A percentile compares a stretch with the other conserved stretches of the same genome.
These are phyloP conservation scores for Leucoraja ocellata DNA, from an alignment of 2,797 vertebrate genomes.

Conservation along the genomic window DNA sequence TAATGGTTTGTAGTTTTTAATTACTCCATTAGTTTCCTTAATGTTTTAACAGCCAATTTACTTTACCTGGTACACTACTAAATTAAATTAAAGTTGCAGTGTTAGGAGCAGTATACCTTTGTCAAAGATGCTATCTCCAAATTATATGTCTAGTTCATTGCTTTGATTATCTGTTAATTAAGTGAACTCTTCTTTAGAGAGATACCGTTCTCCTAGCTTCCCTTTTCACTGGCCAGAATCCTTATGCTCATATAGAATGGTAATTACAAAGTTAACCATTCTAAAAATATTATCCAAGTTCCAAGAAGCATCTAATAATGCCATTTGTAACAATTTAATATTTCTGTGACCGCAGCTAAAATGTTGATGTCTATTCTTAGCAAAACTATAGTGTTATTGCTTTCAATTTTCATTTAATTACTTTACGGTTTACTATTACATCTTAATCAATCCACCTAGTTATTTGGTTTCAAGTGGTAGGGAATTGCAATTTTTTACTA, in stretches of 20 bases:
- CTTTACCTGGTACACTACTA: background rate
- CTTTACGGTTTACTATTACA: background rate
- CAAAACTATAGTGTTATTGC: background rate
- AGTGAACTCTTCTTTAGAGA: background rate
- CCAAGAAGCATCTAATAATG: background rate
- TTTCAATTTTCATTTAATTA: background rate
- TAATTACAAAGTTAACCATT: background rate
- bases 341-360: background rate
- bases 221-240: background rate
- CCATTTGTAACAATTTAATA: background rate
- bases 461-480: background rate
- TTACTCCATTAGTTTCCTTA: conserved; percentile 16
- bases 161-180: background rate
- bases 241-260: background rate
- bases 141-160: background rate
- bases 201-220: too few relatives aligned
- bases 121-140: conserved; percentile 8
- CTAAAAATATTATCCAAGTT: background rate
- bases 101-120: background rate
- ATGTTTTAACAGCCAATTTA: conserved; percentile 30
- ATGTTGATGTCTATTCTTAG: background rate
- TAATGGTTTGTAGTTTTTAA: background rate
- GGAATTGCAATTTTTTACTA: background rate
- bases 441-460: background rate
- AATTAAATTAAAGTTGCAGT: background rate